Evolutionary conservation across 2,888 invertebrate species (phyloP), one percentile per base, ranked within the genome.

Genomic region (Acleris literana): DNA sequence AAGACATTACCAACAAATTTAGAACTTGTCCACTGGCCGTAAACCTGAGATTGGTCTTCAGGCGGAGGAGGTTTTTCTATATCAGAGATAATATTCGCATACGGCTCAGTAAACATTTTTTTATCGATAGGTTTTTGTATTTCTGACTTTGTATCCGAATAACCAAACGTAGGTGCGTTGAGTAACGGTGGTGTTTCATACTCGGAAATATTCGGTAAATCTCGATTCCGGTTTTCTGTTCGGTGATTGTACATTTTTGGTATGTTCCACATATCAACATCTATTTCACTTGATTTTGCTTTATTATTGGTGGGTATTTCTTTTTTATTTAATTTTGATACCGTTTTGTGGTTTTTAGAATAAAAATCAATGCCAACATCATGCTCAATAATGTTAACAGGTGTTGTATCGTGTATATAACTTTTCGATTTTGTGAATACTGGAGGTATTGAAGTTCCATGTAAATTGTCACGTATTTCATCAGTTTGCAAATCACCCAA

Each of bases 11-110:
- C 84, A 13, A 88, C 88, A 74, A 86, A 90, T 72, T 85, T 87
- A 1, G 88, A 84, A 72, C 84, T 84, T 7, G 86, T 85, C 89
- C 89, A 89, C 70, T 90, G 88, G 3, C 88, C 88, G 64, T 86
- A 89, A 11, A 86, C 83, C 71, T 84, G 85, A 11, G 73, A 72
- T 69, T 84, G 79, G 61, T 76, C 77, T 29, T 76, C 71, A 7
- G 74, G 54, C 0, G 85, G 82, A 18, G 89, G 89, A 51, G 89
- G 87, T 9, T 77, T 81, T 77, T 86, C 86, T 7, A 81, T 63
- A 33, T 87, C 85, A 9, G 80, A 74, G 68, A 87, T 64, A 69
- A 76, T 72, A 64, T 74, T 70, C 9, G 67, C 53, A 44, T 68
- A 63, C 39, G 71, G 72, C 43, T 70, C 76, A 46, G 9, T 46